Percentiles rank a stretch among this genome's conserved stretches.
These are phyloP conservation scores for Dipodomys stephensi DNA, from an alignment of 2,113 vertebrate species.

Conservation along the genomic window DNA sequence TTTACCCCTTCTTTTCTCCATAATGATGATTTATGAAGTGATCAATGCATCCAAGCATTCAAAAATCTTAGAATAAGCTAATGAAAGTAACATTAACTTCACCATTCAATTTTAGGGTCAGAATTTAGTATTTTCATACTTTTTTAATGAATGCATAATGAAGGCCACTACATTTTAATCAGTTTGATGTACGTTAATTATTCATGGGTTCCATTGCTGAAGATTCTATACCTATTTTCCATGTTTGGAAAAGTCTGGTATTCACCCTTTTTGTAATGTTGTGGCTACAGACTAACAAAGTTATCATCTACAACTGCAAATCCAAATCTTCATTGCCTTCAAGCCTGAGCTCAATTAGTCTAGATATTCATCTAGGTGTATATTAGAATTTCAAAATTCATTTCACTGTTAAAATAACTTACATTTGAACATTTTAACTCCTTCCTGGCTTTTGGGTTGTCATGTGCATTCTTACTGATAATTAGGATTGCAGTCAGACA, in stretches of 20 bases:
- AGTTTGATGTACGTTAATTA: background rate
- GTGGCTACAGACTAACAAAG: background rate
- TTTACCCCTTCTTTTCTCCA: background rate
- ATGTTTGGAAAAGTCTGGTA: background rate
- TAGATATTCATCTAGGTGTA: background rate
- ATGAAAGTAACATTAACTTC: background rate
- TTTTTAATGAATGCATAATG: background rate
- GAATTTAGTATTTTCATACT: background rate
- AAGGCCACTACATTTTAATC: background rate
- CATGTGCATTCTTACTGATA: background rate
- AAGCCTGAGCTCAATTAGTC: background rate
- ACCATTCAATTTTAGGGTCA: background rate
- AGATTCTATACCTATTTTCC: background rate
- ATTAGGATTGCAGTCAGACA: background rate
- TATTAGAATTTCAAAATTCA: background rate
- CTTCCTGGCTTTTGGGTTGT: background rate
- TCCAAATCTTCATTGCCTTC: background rate
- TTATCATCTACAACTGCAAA: background rate
- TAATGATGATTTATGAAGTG: background rate
- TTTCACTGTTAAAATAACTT: background rate
- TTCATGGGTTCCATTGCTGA: background rate
- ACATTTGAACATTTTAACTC: conserved; percentile 2
- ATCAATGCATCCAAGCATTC: background rate
- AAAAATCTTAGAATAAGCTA: background rate
- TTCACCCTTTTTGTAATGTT: background rate